Conservation (phyloP, 1,140 invertebrate species). For the Oppia nitens region DNA sequence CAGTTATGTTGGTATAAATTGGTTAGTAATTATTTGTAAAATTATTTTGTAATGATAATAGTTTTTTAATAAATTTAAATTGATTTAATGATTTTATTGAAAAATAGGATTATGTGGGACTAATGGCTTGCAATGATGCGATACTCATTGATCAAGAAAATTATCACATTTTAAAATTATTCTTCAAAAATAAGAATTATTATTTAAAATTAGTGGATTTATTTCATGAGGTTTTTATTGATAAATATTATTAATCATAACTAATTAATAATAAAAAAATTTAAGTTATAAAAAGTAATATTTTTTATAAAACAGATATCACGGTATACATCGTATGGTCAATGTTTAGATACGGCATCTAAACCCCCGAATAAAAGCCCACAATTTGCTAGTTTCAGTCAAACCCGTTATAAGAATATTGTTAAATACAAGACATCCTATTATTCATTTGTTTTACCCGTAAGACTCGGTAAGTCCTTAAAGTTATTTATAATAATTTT, state of each 20-base stretch:
- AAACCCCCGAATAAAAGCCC: conserved; percentile 36
- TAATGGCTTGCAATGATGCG: conserved; percentile 70
- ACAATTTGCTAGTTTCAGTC: conserved; percentile 49
- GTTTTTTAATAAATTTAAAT: too few relatives aligned
- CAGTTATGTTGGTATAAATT: conserved; percentile 70
- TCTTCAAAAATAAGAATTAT: conserved; percentile 56
- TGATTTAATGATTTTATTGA: not conserved
- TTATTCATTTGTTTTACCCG: conserved; percentile 35
- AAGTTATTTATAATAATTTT: too few relatives aligned
- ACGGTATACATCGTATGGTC: conserved; percentile 35
- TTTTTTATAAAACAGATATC: conserved; percentile 21
- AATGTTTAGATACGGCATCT: conserved; percentile 33
- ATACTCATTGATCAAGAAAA: conserved; percentile 56
- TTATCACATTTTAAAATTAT: conserved; percentile 54
- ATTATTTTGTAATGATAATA: not conserved
- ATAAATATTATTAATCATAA: too few relatives aligned
- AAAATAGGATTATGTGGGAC: conserved; percentile 45
- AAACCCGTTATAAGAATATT: conserved; percentile 71
- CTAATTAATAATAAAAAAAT: not conserved
- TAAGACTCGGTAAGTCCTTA: conserved; percentile 44
- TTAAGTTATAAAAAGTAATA: not conserved
- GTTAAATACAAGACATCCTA: conserved; percentile 86
- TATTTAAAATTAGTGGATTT: conserved; percentile 63
- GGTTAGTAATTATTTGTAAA: not conserved
- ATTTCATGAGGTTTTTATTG: conserved; percentile 44